Conservation (phyloP, 2,113 vertebrate species). For the Cyrtonyx montezumae region DNA sequence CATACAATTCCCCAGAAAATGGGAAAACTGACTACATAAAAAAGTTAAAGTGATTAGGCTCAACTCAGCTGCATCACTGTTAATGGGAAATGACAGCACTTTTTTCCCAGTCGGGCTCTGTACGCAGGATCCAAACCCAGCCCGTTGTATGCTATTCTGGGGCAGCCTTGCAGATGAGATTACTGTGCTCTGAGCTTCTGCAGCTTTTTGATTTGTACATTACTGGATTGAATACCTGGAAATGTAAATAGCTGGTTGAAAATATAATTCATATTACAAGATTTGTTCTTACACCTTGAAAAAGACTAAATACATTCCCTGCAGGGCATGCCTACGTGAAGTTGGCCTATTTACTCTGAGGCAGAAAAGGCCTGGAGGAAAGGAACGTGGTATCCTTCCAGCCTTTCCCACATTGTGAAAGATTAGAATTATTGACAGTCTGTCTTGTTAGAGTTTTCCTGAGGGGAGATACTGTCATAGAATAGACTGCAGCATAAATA, state of each 20-base stretch:
- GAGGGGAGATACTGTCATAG: not conserved
- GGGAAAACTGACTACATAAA: not conserved
- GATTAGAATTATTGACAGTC: constrained; percentile 26
- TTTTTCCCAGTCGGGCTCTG: not conserved
- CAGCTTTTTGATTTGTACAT: not conserved
- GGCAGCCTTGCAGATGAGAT: not conserved
- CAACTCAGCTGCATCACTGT: fast-evolving
- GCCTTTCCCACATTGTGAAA: constrained; percentile 20
- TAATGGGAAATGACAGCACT: not conserved
- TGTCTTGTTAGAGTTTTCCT: not conserved
- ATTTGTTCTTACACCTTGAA: not conserved
- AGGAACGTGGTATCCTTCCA: not conserved
- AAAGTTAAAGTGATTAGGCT: not conserved
- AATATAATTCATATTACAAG: not conserved
- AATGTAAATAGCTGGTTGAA: not conserved
- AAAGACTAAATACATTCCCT: not conserved
- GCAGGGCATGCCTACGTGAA: not conserved
- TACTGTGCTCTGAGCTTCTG: not conserved
- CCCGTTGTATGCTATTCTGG: fast-evolving
- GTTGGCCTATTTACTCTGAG: not conserved
- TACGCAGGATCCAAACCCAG: not conserved
- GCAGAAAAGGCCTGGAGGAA: not conserved
- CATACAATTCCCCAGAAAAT: not conserved
- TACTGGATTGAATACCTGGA: not conserved
- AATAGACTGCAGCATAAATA: not conserved